Conservation (phyloP, 2,113 vertebrate genomes). For the Mobula hypostoma region DNA sequence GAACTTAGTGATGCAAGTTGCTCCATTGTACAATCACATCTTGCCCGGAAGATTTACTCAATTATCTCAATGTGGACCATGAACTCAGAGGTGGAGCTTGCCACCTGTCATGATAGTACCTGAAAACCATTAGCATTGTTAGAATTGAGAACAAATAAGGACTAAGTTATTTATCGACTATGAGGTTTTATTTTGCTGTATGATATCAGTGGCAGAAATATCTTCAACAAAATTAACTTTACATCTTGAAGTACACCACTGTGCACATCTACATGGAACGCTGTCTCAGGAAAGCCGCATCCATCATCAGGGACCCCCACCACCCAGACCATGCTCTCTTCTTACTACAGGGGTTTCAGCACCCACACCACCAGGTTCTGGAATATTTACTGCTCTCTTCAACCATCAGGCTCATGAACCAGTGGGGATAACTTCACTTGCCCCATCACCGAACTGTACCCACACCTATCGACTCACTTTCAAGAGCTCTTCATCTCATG, state of each 20-base stretch:
- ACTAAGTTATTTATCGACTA: not conserved
- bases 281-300: no score
- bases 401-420: no score
- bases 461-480: no score
- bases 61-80: not conserved
- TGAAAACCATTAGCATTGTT: not conserved
- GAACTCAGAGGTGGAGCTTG: not conserved
- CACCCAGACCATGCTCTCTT: no score
- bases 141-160: not conserved
- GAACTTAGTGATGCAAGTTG: not conserved
- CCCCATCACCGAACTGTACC: no score
- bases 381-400: no score
- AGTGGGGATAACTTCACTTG: no score
- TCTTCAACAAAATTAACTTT: not conserved
- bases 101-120: not conserved
- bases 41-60: not conserved
- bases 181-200: not conserved
- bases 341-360: no score
- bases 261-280: no score
- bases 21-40: not conserved
- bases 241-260: not conserved
- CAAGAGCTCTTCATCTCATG: no score
- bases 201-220: not conserved
- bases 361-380: no score
- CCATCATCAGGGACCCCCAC: no score